Evolutionary conservation across 2,797 vertebrate species (phyloP).

Genomic region (Chloroceryle amazona): DNA sequence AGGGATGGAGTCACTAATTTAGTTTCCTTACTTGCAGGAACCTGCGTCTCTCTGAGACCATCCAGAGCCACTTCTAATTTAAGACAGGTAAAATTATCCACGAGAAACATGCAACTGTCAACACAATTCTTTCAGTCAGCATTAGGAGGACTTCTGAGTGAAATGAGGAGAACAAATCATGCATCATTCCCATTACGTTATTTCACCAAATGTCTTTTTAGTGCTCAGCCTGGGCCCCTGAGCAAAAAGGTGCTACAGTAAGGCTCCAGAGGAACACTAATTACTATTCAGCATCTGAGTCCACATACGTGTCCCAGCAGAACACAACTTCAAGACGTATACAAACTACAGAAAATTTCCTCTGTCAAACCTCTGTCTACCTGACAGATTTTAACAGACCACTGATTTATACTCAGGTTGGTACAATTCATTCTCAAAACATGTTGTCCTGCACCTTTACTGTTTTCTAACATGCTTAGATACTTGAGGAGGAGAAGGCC

Average conservation of each 20-base stretch:
- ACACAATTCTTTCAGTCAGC: neutral
- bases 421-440: neutral
- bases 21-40: neutral
- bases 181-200: neutral
- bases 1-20: neutral
- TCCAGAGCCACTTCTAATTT: neutral
- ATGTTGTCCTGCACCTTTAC: neutral
- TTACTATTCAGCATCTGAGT: slow-evolving; percentile 23
- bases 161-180: neutral
- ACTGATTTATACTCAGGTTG: neutral
- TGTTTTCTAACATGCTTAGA: neutral
- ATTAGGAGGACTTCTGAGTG: neutral
- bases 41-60: neutral
- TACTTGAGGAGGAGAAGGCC: neutral
- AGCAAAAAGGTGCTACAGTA: neutral
- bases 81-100: neutral
- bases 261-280: slow-evolving; percentile 20
- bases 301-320: neutral
- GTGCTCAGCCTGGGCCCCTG: neutral
- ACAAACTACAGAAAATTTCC: neutral
- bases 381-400: neutral
- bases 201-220: neutral
- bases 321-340: neutral
- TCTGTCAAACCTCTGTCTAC: neutral
- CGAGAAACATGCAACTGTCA: neutral